Base-by-base conservation (phyloP, 1,140 invertebrate species). In the Pseudomyrmex concolor region DNA sequence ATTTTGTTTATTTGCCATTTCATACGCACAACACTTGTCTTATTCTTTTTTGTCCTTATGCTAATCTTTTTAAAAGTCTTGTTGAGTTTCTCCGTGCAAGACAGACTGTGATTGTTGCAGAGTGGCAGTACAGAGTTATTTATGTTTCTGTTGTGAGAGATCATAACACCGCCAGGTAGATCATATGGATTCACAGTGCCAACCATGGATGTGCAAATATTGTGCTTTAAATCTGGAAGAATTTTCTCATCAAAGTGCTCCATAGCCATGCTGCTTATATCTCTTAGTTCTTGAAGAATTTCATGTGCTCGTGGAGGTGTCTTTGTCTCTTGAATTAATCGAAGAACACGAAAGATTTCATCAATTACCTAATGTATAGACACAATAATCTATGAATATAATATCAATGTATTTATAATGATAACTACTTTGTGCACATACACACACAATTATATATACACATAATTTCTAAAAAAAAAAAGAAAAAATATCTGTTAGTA, bases 211-310 rank as follows among this genome's bases (percentile, higher is more conserved):
- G 92, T 89, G 59, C 91, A 92, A 70, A 94, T 90, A 76, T 87
- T 94, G 17, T 94, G 91, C 74, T 94, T 95, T 8, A 96, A 88
- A 62, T 92, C 91, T 43, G 97, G 96, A 63, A 96, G 93, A 86
- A 99, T 98, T 91, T 98, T 97, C 87, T 99, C 98, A 92, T 99
- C 98, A 94, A 99, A 99, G 93, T 99, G 97, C 91, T 99, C 98
- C 95, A 99, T 99, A 0, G 98, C 98, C 98, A 99, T 99, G 43
- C 98, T 98, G 13, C 97, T 98, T 72, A 99, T 98, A 90, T 99
- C 98, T 1, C 98, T 94, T 1, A 99, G 90, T 91, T 98, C 98
- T 92, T 98, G 97, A 0, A 99, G 94, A 1, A 98, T 96, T 92
- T 98, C 98, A 91, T 98, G 97, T 0, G 97, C 96, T 17, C 97